phyloP scores from a whole-genome alignment of 2,113 vertebrate genomes.

The Lepus timidus region DNA sequence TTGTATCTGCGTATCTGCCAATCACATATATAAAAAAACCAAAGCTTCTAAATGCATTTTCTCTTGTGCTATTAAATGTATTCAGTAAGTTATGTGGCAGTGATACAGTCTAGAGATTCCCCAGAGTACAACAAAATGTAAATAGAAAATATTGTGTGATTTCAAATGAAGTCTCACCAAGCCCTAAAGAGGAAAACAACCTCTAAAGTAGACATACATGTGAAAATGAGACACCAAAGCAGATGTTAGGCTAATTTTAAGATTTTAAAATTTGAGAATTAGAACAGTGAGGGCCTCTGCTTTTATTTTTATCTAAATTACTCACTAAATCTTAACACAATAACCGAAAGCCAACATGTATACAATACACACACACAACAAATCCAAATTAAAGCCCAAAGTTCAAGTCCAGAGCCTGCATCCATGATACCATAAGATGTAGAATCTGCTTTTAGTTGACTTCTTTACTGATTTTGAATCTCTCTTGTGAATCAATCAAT shows the following conservation, averaged over 20 bases:
- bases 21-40: slow-evolving; percentile 52
- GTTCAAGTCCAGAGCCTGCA: slow-evolving; percentile 1
- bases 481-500: slow-evolving; percentile 42
- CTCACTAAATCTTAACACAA: slow-evolving; percentile 54
- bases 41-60: slow-evolving; percentile 63
- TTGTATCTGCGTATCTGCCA: slow-evolving; percentile 47
- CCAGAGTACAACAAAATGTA: slow-evolving; percentile 38
- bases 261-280: slow-evolving; percentile 51
- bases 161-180: slow-evolving; percentile 46
- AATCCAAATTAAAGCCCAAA: neutral
- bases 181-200: neutral
- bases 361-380: neutral
- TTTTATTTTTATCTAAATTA: slow-evolving; percentile 32
- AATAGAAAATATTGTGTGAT: slow-evolving; percentile 53
- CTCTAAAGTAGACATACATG: neutral
- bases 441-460: slow-evolving; percentile 31
- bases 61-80: slow-evolving; percentile 63
- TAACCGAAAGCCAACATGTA: neutral
- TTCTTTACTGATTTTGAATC: neutral
- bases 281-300: neutral
- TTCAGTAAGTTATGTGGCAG: slow-evolving; percentile 29
- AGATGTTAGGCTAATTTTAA: slow-evolving; percentile 33
- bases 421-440: neutral
- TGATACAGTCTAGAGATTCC: slow-evolving; percentile 26
- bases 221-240: slow-evolving; percentile 52